Percentiles rank a stretch among this genome's conserved stretches.
These are phyloP conservation scores for Mormyrops boulengeri DNA, from an alignment of 2,797 vertebrate genomes.

Conservation along the genomic window DNA sequence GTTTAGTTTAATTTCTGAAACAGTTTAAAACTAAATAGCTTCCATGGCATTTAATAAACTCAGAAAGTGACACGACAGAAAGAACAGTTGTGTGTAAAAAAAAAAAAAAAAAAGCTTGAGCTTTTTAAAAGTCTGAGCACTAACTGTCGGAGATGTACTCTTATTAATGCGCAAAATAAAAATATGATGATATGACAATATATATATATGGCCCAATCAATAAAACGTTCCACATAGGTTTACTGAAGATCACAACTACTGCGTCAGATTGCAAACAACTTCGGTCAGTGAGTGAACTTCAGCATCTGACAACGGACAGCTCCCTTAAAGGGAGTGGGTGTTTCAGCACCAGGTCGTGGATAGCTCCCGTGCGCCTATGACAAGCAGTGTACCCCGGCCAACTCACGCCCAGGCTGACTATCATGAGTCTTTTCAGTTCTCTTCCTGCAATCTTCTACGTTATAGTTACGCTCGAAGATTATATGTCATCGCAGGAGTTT, in stretches of 20 bases:
- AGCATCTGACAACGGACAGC: not conserved
- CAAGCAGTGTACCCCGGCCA: not conserved
- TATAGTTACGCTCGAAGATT: not conserved
- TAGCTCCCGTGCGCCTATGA: not conserved
- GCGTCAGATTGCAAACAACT: not conserved
- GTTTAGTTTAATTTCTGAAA: not conserved
- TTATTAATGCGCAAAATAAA: not conserved
- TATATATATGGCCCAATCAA: no score
- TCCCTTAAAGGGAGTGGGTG: not conserved
- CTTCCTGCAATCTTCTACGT: not conserved
- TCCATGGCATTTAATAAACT: not conserved
- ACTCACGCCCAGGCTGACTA: not conserved
- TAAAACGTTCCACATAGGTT: not conserved
- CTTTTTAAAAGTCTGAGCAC: not conserved
- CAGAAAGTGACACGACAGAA: not conserved
- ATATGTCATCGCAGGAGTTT: not conserved
- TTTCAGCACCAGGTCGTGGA: not conserved
- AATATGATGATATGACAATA: not conserved
- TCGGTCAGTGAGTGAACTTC: not conserved
- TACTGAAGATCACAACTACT: not conserved
- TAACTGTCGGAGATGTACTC: not conserved
- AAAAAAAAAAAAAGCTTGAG: not conserved
- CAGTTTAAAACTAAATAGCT: not conserved
- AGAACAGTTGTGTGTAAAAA: not conserved
- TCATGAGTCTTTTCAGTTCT: not conserved